Evolutionary conservation across 1,140 invertebrate species (phyloP).

Genomic region (Dermatophagoides farinae): DNA sequence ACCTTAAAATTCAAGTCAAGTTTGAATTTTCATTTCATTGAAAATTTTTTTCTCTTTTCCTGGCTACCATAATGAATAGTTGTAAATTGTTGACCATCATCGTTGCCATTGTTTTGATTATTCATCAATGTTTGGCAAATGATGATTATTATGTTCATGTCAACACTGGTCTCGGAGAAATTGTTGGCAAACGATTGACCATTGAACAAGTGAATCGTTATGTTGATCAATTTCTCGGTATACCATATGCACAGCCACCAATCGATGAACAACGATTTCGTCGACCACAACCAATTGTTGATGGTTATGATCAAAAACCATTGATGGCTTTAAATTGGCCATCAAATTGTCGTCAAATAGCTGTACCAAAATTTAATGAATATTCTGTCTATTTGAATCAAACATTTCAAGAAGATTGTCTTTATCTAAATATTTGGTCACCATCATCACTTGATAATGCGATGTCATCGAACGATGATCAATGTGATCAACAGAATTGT

Average conservation of each 20-base stretch:
- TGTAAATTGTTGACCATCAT: no score
- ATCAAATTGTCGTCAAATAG: background rate
- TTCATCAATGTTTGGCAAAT: no score
- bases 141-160: no score
- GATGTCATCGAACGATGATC: no score
- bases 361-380: background rate
- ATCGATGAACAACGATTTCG: slow-evolving; percentile 60
- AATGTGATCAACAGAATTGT: no score
- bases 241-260: slow-evolving; percentile 84
- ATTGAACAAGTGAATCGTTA: background rate
- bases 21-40: no score
- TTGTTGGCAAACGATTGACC: no score
- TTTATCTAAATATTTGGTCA: slow-evolving; percentile 26
- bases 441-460: slow-evolving; percentile 17
- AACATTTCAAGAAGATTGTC: slow-evolving; percentile 32
- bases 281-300: slow-evolving; percentile 43
- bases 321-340: background rate
- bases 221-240: slow-evolving; percentile 72
- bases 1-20: no score
- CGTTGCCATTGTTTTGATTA: no score
- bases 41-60: no score
- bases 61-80: no score
- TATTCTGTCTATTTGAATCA: background rate
- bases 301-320: slow-evolving; percentile 16
- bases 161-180: no score